A percentile compares a stretch with the other conserved stretches of the same genome.
phyloP scores from a whole-genome alignment of 1,140 invertebrate genomes.

The Paracyclopina nana region DNA sequence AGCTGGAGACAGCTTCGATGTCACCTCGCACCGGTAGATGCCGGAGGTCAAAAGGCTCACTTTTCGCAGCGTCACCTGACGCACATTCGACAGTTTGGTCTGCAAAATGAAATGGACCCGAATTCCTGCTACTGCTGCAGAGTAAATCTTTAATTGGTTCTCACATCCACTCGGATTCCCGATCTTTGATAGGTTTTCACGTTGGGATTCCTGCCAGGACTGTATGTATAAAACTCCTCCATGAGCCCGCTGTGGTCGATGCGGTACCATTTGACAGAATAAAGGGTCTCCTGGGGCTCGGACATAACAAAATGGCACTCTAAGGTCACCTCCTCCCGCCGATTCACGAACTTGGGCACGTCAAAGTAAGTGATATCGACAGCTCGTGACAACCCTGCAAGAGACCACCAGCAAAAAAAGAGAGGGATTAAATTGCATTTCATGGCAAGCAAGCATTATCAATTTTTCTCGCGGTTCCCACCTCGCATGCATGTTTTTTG shows the following conservation, averaged over 20 bases:
- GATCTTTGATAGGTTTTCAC: constrained; percentile 4
- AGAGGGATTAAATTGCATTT: too few relatives aligned
- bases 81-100: constrained; percentile 8
- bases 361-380: constrained; percentile 9
- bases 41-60: constrained; percentile 1
- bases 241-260: background rate
- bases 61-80: background rate
- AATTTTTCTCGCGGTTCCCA: too few relatives aligned
- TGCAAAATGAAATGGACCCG: background rate
- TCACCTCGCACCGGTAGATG: constrained; percentile 5
- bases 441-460: too few relatives aligned
- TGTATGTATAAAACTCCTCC: constrained; percentile 7
- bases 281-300: background rate
- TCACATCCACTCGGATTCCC: constrained; percentile 3
- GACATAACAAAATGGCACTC: constrained; percentile 4
- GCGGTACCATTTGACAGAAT: constrained; percentile 13
- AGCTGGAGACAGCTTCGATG: background rate
- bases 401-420: background rate
- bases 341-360: constrained; percentile 10
- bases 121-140: background rate
- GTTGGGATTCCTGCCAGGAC: background rate
- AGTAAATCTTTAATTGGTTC: background rate
- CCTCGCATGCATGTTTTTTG: too few relatives aligned
- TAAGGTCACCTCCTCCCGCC: background rate
- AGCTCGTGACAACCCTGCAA: background rate